Conservation (phyloP, 2,113 vertebrate genomes). For the Toxotes jaculatrix region DNA sequence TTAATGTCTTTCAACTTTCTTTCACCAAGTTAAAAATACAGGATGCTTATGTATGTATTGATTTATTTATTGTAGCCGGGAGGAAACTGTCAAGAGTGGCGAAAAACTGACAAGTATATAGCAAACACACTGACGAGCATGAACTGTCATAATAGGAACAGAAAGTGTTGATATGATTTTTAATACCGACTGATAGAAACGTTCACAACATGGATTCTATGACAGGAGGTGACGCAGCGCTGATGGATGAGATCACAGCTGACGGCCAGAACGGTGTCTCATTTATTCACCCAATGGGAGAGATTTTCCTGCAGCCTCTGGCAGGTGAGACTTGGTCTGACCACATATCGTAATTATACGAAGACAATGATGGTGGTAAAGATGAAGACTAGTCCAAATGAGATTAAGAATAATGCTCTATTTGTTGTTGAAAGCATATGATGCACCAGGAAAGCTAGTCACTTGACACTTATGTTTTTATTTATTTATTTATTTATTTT, state of each 20-base stretch:
- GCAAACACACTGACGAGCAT: neutral
- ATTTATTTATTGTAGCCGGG: no score
- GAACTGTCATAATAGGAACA: neutral
- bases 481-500: no score
- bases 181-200: neutral
- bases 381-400: neutral
- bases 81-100: neutral
- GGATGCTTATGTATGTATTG: no score
- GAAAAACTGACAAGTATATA: neutral
- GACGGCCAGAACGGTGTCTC: slow-evolving; percentile 91
- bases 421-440: neutral
- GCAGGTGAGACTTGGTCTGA: slow-evolving; percentile 83
- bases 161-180: neutral
- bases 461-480: no score
- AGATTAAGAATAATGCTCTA: neutral
- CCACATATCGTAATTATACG: neutral
- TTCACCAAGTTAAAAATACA: neutral
- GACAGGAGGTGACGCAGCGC: slow-evolving; percentile 88
- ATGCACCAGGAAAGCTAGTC: neutral
- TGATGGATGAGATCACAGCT: slow-evolving; percentile 86
- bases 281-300: slow-evolving; percentile 89
- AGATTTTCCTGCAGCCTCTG: slow-evolving; percentile 92
- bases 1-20: neutral
- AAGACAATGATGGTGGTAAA: neutral
- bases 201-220: neutral